These are phyloP conservation scores for Tiliacea citrago DNA, from an alignment of 2,888 invertebrate species.

Conservation along the genomic window DNA sequence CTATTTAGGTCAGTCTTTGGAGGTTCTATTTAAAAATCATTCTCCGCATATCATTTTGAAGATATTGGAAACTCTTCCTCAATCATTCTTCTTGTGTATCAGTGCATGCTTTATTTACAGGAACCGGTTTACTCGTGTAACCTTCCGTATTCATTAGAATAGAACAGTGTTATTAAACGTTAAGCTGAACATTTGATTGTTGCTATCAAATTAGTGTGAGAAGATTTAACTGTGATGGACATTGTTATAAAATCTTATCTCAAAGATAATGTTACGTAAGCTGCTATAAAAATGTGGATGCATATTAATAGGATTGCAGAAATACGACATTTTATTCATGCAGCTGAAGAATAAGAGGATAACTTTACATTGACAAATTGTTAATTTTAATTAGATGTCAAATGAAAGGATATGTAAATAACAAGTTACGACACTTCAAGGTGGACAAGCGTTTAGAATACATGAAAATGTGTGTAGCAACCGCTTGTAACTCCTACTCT, in stretches of 20 bases:
- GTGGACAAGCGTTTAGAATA: slow-evolving; percentile 68
- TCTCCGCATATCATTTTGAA: background rate
- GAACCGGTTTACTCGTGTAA: slow-evolving; percentile 19
- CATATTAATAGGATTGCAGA: slow-evolving; percentile 19
- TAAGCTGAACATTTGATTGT: slow-evolving; percentile 31
- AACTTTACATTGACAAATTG: slow-evolving; percentile 19
- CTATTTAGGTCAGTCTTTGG: background rate
- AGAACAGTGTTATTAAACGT: slow-evolving; percentile 24
- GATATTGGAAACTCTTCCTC: slow-evolving; percentile 4
- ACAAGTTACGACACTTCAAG: slow-evolving; percentile 68
- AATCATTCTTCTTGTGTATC: slow-evolving; percentile 6
- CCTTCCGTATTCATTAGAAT: slow-evolving; percentile 48
- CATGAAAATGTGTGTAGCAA: slow-evolving; percentile 72
- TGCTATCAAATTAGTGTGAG: slow-evolving; percentile 51
- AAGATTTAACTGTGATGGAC: slow-evolving; percentile 35
- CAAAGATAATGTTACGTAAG: slow-evolving; percentile 38
- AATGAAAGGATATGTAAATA: slow-evolving; percentile 71
- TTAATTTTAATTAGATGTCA: slow-evolving; percentile 55
- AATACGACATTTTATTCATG: slow-evolving; percentile 12
- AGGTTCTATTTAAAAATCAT: background rate
- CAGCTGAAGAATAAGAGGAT: background rate
- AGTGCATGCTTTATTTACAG: slow-evolving; percentile 17
- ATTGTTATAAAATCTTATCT: slow-evolving; percentile 44
- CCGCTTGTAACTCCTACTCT: slow-evolving; percentile 71
- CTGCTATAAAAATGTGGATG: slow-evolving; percentile 17